A percentile compares a stretch with the other conserved stretches of the same genome.
Evolutionary conservation across 2,888 invertebrate genomes (phyloP).

Genomic region (Nephrotoma appendiculata): DNA sequence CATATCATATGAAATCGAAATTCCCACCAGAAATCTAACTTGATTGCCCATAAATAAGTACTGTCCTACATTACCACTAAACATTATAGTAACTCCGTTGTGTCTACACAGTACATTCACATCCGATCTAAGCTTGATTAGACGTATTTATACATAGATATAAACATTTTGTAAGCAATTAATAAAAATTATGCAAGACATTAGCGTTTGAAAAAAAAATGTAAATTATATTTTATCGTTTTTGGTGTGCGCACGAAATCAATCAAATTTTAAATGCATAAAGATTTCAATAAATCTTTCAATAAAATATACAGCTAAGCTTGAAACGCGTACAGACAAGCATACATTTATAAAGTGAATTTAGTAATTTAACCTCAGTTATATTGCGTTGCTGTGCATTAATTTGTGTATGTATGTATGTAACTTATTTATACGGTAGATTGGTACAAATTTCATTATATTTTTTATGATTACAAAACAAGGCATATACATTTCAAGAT

Average conservation of each 20-base stretch:
- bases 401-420: too few species aligned
- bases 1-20: too few species aligned
- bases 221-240: neutral
- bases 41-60: neutral
- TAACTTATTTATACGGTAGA: neutral
- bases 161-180: neutral
- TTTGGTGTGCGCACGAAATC: neutral
- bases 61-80: neutral
- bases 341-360: neutral
- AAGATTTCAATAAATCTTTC: neutral
- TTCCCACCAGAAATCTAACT: too few species aligned
- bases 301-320: too few species aligned
- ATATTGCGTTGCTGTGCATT: too few species aligned
- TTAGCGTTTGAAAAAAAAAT: neutral
- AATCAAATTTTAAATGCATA: neutral
- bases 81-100: neutral
- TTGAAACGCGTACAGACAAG: neutral
- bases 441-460: neutral
- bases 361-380: neutral
- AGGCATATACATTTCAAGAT: neutral
- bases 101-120: neutral
- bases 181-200: neutral
- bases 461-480: neutral
- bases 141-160: neutral
- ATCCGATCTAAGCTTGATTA: neutral